A percentile compares a stretch with the other conserved stretches of the same genome.
phyloP scores from a whole-genome alignment of 1,140 invertebrate genomes.

The Theocolax elegans region DNA sequence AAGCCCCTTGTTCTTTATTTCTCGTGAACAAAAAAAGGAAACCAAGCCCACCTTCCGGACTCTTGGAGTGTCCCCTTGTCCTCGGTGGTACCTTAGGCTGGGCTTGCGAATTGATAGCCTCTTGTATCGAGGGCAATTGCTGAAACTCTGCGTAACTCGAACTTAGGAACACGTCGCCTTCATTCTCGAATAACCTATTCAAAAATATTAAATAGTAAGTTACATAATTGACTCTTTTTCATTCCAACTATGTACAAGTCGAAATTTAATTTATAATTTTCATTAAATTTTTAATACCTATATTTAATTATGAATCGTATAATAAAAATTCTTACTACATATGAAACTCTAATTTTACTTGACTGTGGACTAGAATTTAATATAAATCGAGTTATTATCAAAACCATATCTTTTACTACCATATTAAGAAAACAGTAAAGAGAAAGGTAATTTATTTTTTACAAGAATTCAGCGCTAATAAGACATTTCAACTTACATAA shows the following conservation, averaged over 20 bases:
- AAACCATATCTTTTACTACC: too few relatives aligned
- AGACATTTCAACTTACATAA: too few relatives aligned
- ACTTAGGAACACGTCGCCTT: slow-evolving; percentile 76
- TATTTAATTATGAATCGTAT: too few relatives aligned
- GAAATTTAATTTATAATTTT: background rate
- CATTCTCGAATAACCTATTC: slow-evolving; percentile 87
- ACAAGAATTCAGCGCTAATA: too few relatives aligned
- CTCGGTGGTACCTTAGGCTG: slow-evolving; percentile 61
- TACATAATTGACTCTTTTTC: background rate
- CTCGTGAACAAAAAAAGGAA: background rate
- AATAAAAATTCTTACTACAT: too few relatives aligned
- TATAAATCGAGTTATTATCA: too few relatives aligned
- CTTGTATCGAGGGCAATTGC: slow-evolving; percentile 70
- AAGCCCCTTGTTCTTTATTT: background rate
- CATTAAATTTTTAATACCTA: background rate
- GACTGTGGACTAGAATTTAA: too few relatives aligned
- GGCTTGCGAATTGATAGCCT: slow-evolving; percentile 62
- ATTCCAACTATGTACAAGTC: too few relatives aligned
- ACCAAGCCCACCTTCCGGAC: slow-evolving; percentile 63
- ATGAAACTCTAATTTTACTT: too few relatives aligned
- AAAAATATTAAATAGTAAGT: background rate
- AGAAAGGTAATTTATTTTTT: too few relatives aligned
- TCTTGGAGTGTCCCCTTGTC: slow-evolving; percentile 63
- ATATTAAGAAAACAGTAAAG: too few relatives aligned
- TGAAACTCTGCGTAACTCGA: slow-evolving; percentile 75